Evolutionary conservation across 2,113 vertebrate species (phyloP).

Genomic region (Perca schrenkii): DNA sequence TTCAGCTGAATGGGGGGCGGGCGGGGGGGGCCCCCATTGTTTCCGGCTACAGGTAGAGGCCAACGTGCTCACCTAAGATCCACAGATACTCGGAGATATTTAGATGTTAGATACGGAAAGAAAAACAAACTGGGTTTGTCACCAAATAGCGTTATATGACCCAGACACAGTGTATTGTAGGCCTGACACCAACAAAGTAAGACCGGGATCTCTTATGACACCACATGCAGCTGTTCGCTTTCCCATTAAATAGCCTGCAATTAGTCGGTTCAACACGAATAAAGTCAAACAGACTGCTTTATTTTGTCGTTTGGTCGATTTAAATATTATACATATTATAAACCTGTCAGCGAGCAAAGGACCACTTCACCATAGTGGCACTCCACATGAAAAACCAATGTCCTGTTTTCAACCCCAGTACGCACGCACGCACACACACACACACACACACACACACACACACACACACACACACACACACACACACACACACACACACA

Average conservation of each 20-base stretch:
- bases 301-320: background rate
- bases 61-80: background rate
- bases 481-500: background rate
- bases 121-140: background rate
- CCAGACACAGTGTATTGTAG: background rate
- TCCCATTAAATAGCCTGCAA: background rate
- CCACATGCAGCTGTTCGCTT: too few species aligned
- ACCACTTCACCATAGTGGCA: background rate
- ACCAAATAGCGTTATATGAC: too few species aligned
- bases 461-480: background rate
- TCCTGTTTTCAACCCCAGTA: background rate
- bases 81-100: background rate
- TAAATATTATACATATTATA: background rate
- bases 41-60: slow-evolving; percentile 53
- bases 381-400: background rate
- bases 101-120: background rate
- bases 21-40: slow-evolving; percentile 21
- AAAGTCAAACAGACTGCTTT: background rate
- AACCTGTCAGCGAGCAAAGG: background rate
- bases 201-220: background rate
- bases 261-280: background rate
- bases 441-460: background rate
- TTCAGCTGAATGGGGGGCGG: slow-evolving; percentile 13
- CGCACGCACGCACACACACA: background rate
- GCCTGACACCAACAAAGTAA: background rate